Evolutionary conservation across 1,140 invertebrate species (phyloP).

Genomic region (Sminthurinus signatus): DNA sequence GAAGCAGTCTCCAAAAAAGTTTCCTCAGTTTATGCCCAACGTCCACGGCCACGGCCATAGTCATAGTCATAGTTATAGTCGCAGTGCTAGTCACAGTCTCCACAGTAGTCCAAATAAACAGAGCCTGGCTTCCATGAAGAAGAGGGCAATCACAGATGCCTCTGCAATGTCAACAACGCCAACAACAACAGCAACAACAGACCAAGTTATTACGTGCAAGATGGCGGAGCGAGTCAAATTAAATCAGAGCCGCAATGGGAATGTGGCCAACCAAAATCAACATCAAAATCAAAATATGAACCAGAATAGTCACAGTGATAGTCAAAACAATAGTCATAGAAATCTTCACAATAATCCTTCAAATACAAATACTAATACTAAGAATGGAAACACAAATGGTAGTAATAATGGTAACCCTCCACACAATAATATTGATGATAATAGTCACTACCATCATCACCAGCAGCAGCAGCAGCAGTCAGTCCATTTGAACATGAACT

Average conservation of each 20-base stretch:
- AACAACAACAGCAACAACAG: too few relatives aligned
- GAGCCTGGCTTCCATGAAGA: too few relatives aligned
- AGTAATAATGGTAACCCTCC: neutral
- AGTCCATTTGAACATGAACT: neutral
- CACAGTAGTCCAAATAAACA: neutral
- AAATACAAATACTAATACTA: neutral
- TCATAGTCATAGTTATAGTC: neutral
- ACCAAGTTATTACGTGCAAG: neutral
- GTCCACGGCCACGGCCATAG: too few relatives aligned
- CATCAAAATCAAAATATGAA: too few relatives aligned
- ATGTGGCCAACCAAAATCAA: too few relatives aligned
- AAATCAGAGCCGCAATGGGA: neutral
- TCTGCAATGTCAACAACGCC: neutral
- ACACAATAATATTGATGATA: neutral
- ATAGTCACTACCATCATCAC: slow-evolving; percentile 3
- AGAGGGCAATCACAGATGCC: too few relatives aligned
- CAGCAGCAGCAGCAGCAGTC: slow-evolving; percentile 5
- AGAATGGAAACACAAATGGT: neutral
- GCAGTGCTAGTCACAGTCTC: too few relatives aligned
- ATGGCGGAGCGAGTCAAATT: slow-evolving; percentile 14
- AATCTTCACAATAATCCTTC: too few relatives aligned
- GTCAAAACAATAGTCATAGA: too few relatives aligned
- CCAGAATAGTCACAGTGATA: too few relatives aligned
- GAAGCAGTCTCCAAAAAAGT: slow-evolving; percentile 23
- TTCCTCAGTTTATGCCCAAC: neutral